Base-by-base conservation (phyloP, 2,113 vertebrate species). In the Stegostoma tigrinum region DNA sequence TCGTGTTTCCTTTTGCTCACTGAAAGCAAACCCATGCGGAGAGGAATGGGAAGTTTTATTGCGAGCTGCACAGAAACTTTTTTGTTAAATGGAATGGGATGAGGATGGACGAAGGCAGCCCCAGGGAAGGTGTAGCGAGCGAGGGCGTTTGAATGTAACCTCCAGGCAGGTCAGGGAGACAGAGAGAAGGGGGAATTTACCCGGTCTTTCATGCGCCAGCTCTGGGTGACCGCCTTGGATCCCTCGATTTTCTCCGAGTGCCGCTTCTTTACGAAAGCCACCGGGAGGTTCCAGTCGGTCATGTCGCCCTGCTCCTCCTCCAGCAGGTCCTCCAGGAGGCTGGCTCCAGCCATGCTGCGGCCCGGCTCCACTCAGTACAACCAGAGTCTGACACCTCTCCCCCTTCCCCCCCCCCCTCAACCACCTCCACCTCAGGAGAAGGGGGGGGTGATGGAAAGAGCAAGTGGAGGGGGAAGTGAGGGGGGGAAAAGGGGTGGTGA, bases 191-290 rank as follows among this genome's bases (percentile, higher is more conserved):
- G 52, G 52, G 90, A 95, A 67, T 23, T 98, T 97, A 99, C 99
- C 98, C 99, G 97, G 97, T 99, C 99, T 97, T 99, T 99, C 99
- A 99, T 99, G 96, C 99, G 98, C 99, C 99, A 99, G 97, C 99
- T 99, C 98, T 99, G 99, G 0, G 99, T 98, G 96, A 99, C 97
- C 0, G 99, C 99, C 96, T 99, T 99, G 97, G 98, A 99, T 97
- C 99, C 99, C 96, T 99, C 99, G 2, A 99, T 99, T 97, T 99
- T 99, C 98, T 99, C 99, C 0, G 98, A 98, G 96, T 99, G 99
- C n/a, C 99, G 98, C 72, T 99, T 99, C 97, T 99, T 99, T 98
- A 99, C 99, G 96, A 99, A 99, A 97, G 98, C 98, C 96, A 99
- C 97, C 3, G 98, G 98, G 96, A 99, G 96, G 96, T 98, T 98